Conservation (phyloP, 2,888 invertebrate species). For the Meganola albula region DNA sequence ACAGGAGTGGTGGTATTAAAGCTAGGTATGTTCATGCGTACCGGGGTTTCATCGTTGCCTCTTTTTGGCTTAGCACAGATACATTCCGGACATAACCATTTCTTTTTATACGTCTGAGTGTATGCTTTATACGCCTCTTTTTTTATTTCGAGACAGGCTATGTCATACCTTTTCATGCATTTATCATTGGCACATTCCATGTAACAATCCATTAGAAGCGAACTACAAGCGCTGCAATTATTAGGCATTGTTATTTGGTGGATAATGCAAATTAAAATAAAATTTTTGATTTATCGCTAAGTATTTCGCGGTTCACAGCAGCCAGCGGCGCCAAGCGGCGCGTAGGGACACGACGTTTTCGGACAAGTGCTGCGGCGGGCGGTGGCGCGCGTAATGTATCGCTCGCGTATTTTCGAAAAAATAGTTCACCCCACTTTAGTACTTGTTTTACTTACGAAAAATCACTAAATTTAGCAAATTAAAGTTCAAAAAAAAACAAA, state of each 20-base stretch:
- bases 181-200: conserved; percentile 4
- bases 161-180: conserved; percentile 2
- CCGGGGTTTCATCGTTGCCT: conserved; percentile 1
- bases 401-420: too few species aligned
- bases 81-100: conserved; percentile 3
- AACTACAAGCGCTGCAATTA: conserved; percentile 2
- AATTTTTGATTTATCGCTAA: too few species aligned
- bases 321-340: too few species aligned
- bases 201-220: neutral
- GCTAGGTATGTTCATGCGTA: neutral
- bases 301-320: too few species aligned
- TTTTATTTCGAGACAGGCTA: conserved; percentile 2
- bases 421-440: too few species aligned
- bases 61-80: conserved; percentile 1
- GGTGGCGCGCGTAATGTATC: too few species aligned
- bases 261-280: too few species aligned
- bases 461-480: too few species aligned
- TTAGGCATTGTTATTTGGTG: conserved; percentile 6
- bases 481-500: too few species aligned
- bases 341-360: too few species aligned
- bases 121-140: neutral
- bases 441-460: too few species aligned
- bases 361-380: too few species aligned
- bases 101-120: neutral
- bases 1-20: neutral